These are phyloP conservation scores for Poeciliopsis paucimaculata DNA, from an alignment of 2,797 vertebrate species.

Conservation along the genomic window DNA sequence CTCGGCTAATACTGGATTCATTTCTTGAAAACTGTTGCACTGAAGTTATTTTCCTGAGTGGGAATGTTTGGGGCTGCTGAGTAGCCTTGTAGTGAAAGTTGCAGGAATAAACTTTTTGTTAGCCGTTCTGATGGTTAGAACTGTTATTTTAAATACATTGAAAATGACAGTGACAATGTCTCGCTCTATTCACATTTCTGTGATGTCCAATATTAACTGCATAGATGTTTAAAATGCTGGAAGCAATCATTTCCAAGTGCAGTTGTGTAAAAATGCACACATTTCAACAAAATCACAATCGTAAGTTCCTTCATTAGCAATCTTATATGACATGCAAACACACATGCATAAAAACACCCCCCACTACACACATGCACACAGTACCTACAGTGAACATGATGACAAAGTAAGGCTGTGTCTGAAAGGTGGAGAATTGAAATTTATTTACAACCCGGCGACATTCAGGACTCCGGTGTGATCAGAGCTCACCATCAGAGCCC, in stretches of 20 bases:
- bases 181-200: neutral
- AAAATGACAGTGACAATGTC: neutral
- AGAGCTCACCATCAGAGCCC: conserved; percentile 34
- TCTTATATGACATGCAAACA: conserved; percentile 21
- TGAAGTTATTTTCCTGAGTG: neutral
- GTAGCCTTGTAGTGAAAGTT: neutral
- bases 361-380: conserved; percentile 12
- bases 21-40: neutral
- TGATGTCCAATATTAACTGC: neutral
- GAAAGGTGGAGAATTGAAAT: conserved; percentile 39
- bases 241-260: neutral
- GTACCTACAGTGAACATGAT: conserved; percentile 89
- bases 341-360: conserved; percentile 13
- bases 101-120: neutral
- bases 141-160: no score
- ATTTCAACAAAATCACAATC: conserved; percentile 17
- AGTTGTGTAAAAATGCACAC: conserved; percentile 1
- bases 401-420: conserved; percentile 85
- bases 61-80: neutral
- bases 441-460: conserved; percentile 38
- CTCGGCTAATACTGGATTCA: neutral
- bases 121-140: neutral
- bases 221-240: neutral
- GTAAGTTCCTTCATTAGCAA: conserved; percentile 3
- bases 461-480: conserved; percentile 10